A percentile compares a stretch with the other conserved stretches of the same genome.
Evolutionary conservation across 2,113 vertebrate species (phyloP).

Genomic region (Opisthocomus hoazin): DNA sequence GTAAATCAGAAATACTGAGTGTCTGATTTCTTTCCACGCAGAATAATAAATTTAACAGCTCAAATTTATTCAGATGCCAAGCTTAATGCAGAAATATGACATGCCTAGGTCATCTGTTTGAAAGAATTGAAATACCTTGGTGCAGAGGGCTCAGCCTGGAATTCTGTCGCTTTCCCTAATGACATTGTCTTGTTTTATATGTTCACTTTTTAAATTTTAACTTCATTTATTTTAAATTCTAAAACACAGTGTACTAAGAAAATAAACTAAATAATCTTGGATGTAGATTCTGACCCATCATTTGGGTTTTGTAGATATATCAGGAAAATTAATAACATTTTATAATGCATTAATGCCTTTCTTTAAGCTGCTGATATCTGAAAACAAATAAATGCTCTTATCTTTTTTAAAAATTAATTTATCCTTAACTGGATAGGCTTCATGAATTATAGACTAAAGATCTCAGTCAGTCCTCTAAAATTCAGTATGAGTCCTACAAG

Average conservation of each 20-base stretch:
- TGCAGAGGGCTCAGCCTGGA: neutral
- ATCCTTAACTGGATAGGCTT: neutral
- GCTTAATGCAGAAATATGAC: neutral
- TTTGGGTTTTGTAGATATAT: neutral
- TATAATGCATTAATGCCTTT: neutral
- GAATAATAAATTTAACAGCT: neutral
- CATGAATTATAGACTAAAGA: neutral
- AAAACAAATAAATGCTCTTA: neutral
- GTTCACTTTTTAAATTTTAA: neutral
- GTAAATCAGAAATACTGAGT: neutral
- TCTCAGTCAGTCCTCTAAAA: neutral
- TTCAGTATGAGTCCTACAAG: neutral
- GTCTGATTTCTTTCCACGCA: neutral
- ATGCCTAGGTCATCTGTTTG: neutral
- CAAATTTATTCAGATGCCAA: neutral
- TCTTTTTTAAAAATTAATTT: neutral
- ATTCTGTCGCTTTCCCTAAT: neutral
- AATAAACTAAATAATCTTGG: neutral
- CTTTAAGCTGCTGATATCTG: neutral
- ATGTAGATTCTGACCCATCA: neutral
- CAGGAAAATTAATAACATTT: neutral
- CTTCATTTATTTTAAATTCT: neutral
- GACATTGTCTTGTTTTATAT: neutral
- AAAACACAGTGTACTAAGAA: neutral
- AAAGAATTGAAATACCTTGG: neutral